Base-by-base conservation (phyloP, 2,888 invertebrate genomes). In the Metacarcinus magister region DNA sequence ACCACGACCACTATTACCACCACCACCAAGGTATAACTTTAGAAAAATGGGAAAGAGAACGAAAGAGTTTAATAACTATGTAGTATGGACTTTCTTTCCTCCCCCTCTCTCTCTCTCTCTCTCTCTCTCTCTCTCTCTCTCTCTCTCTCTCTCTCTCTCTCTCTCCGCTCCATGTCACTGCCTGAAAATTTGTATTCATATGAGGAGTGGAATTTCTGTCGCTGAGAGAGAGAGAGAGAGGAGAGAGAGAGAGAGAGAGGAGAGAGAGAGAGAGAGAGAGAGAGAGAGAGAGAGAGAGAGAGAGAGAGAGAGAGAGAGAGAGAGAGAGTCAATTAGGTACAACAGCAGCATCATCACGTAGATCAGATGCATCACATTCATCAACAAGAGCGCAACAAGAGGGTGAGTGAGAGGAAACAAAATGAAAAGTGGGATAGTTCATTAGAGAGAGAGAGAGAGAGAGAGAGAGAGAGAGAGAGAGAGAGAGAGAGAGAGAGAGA, bases 381-480 rank as follows among this genome's bases (percentile, higher is more conserved):
- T 54, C 54, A 54, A 54, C 54, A 54, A 10, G 54, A 10, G 54
- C 10, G 54, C 54, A 54, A 54, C 54, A 54, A 54, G 54, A 54
- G 54, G 13, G 54, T 54, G 54, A 54, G 54, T 54, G 16, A 54
- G 54, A 54, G 54, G 54, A 54, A 54, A 16, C 54, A 54, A 54
- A 54, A 16, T 54, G 54, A 54, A 54, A 54, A 54, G 54, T 54
- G 54, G 16, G 54, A 54, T 54, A 54, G 46, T 46, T 46, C 46
- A 46, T 46, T 46, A 46, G 46, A 60, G 67, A 67, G 67, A 67
- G 67, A 67, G 67, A 67, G 67, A 67, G 67, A 67, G 67, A 67
- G 67, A 67, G 67, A 67, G 67, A 67, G 67, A 67, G 67, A 67
- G 67, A 67, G 67, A 67, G 67, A 67, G 67, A 67, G 67, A 67